A percentile compares a stretch with the other conserved stretches of the same genome.
Conservation (phyloP, 2,113 vertebrate genomes). For the Sclerurus mexicanus region DNA sequence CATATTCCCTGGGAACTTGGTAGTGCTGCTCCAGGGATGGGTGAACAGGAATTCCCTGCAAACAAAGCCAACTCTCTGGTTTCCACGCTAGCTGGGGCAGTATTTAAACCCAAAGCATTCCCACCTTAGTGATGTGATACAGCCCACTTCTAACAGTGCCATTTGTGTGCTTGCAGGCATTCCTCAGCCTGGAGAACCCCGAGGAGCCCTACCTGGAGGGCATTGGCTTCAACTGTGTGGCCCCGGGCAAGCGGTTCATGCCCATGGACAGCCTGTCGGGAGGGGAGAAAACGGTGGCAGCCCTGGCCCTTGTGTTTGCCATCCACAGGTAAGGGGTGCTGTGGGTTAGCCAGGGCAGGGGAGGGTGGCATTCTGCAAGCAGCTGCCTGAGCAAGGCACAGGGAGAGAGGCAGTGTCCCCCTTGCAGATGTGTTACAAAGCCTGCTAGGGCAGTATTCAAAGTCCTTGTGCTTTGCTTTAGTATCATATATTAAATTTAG, state of each 20-base stretch:
- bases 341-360: neutral
- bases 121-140: neutral
- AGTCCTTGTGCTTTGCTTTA: neutral
- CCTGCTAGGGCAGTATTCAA: neutral
- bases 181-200: conserved; percentile 88
- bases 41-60: neutral
- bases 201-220: conserved; percentile 94
- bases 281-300: conserved; percentile 91
- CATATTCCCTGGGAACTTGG: neutral
- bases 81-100: neutral
- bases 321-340: conserved; percentile 83
- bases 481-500: neutral
- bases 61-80: neutral
- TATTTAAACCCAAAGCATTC: neutral
- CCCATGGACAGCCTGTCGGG: conserved; percentile 95
- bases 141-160: neutral
- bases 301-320: conserved; percentile 91
- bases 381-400: neutral
- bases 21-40: neutral
- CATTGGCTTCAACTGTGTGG: conserved; percentile 91
- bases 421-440: accelerated
- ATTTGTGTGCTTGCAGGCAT: conserved; percentile 77
- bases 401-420: neutral
- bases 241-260: conserved; percentile 94
- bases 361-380: accelerated